These are phyloP conservation scores for Hipposideros larvatus DNA, from an alignment of 2,797 vertebrate genomes.

Conservation along the genomic window DNA sequence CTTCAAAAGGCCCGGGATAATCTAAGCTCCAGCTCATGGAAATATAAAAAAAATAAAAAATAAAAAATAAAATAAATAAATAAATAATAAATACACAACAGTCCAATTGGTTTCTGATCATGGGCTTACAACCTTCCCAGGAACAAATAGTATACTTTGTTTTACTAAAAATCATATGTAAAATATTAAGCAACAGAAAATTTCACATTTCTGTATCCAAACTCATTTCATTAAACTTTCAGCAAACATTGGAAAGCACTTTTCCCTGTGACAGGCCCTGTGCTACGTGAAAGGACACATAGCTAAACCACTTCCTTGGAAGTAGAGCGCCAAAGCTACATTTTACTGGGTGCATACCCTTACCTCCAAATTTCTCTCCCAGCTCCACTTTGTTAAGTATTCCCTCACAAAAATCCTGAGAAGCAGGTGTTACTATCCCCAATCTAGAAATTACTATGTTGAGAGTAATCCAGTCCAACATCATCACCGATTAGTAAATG, in stretches of 20 bases:
- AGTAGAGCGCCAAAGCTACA: neutral
- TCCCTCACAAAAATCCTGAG: neutral
- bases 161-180: slow-evolving; percentile 6
- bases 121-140: neutral
- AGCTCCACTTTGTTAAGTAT: neutral
- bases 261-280: too few relatives aligned
- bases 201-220: neutral
- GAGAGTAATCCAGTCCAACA: neutral
- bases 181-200: slow-evolving; percentile 18
- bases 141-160: neutral
- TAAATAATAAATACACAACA: neutral
- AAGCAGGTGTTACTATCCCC: neutral
- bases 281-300: too few relatives aligned
- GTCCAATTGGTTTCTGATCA: neutral
- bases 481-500: neutral
- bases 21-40: neutral
- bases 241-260: neutral
- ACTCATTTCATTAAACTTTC: neutral
- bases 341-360: neutral
- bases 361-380: neutral
- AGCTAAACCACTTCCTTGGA: neutral
- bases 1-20: neutral
- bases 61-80: too few relatives aligned
- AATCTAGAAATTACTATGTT: neutral
- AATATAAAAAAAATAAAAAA: neutral